Evolutionary conservation across 1,140 invertebrate genomes (phyloP), one percentile per base, ranked within the genome.

Genomic region (Scaptomyza pallida): DNA sequence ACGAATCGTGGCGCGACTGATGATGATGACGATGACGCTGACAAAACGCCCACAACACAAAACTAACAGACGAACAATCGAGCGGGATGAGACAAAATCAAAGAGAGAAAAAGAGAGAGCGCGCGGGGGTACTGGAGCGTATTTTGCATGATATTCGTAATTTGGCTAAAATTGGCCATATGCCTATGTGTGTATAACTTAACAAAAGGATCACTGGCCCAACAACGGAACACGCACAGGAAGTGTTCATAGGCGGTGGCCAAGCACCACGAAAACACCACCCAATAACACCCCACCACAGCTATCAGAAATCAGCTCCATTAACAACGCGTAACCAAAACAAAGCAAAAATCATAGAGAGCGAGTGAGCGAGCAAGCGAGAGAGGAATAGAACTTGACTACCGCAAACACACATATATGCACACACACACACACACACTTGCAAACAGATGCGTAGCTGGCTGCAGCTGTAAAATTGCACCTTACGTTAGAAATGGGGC

Each of bases 121-220:
- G 57, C 30, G 17, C 12, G 30, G 35, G 43, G 30, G 35, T 30
- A 48, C 37, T 52, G 41, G 30, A 61, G 45, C 30, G 44, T n/a
- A 3, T 50, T 17, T 48, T 61, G 33, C 40, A 35, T 51, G 57
- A 21, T 37, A 61, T 61, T 61, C 47, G 17, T n/a, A 48, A 37
- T 37, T 45, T 61, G 26, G 52, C 26, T 44, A 37, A 69, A 61
- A 71, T 71, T 70, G 41, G 41, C 57, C 68, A 65, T 72, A 72
- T 59, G 61, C 19, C 8, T 26, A 21, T 16, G 37, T 26, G 15
- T 16, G 37, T 55, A 43, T 63, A 57, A 65, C 30, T 64, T 23
- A 68, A 76, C 74, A 88, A 88, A 55, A 86, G 82, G 82, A 86
- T 88, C 82, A 75, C 16, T 75, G 64, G 55, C 44, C 44, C 44